Conservation (phyloP, 1,140 invertebrate genomes). For the Nasonia vitripennis region DNA sequence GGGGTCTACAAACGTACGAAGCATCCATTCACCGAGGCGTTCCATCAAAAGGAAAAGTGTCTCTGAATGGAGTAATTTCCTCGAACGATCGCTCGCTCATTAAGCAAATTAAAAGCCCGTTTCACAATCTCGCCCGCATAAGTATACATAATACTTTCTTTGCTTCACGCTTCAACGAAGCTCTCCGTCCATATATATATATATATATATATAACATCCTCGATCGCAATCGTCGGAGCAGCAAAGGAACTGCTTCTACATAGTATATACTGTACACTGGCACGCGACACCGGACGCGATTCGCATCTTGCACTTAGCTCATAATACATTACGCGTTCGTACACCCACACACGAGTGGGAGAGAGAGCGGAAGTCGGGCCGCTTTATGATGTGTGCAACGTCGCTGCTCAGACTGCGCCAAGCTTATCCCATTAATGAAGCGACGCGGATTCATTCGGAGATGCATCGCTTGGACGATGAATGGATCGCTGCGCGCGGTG, state of each 20-base stretch:
- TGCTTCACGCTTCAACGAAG: not conserved
- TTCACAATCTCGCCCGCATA: not conserved
- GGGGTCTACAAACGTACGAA: too few species aligned
- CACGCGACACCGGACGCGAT: constrained; percentile 1
- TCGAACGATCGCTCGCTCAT: not conserved
- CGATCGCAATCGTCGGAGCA: not conserved
- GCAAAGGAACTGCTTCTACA: too few species aligned
- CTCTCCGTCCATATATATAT: not conserved
- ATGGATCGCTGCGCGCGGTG: not conserved
- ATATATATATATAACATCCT: not conserved
- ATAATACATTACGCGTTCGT: not conserved
- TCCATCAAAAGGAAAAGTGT: too few species aligned
- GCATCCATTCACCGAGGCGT: too few species aligned
- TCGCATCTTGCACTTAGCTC: not conserved
- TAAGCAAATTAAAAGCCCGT: not conserved
- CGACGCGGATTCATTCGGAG: not conserved
- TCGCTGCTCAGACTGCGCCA: not conserved
- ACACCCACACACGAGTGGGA: not conserved
- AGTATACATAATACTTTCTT: not conserved
- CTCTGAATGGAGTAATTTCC: not conserved
- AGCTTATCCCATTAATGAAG: constrained; percentile 1
- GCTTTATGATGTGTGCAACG: not conserved
- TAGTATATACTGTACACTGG: not conserved
- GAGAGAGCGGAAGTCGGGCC: not conserved
- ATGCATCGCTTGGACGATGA: not conserved